Evolutionary conservation across 2,888 invertebrate species (phyloP), one percentile per base, ranked within the genome.

Genomic region (Strigamia crassipes): DNA sequence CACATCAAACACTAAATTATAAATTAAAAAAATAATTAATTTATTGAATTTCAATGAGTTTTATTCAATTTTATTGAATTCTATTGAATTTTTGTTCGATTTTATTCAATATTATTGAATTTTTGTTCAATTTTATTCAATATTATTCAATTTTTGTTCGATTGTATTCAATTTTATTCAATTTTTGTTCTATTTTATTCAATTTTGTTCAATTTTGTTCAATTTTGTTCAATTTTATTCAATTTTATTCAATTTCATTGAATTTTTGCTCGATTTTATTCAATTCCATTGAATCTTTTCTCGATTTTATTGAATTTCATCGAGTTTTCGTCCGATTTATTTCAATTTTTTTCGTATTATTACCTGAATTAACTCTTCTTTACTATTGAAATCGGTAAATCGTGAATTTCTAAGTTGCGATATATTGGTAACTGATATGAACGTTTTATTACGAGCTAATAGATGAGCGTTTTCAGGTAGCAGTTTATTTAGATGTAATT

Each of bases 301-400:
- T n/a, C n/a, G n/a, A n/a, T n/a, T n/a, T n/a, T n/a, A n/a, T n/a
- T n/a, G n/a, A n/a, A n/a, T n/a, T n/a, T n/a, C n/a, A n/a, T n/a
- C n/a, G n/a, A 27, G 3, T 27, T 27, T 27, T 27, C 3, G 27
- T 1, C n/a, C n/a, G n/a, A n/a, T n/a, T n/a, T n/a, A n/a, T n/a
- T n/a, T n/a, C n/a, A n/a, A 27, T n/a, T n/a, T n/a, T n/a, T n/a
- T n/a, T n/a, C n/a, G n/a, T 3, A 27, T 27, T 34, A 15, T 80
- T n/a, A 81, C 81, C 81, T 81, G 73, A 27, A 81, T 77, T 23
- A 81, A 81, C n/a, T 81, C 81, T 15, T 66, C 73, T 21, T 41
- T 81, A 21, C 38, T 41, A 6, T 81, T 6, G 27, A 77, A 81
- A 38, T 81, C 73, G 13, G 66, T 42, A 27, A 81, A 31, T 23